Base-by-base conservation (phyloP, 2,797 vertebrate species). In the Eulemur rubriventer region DNA sequence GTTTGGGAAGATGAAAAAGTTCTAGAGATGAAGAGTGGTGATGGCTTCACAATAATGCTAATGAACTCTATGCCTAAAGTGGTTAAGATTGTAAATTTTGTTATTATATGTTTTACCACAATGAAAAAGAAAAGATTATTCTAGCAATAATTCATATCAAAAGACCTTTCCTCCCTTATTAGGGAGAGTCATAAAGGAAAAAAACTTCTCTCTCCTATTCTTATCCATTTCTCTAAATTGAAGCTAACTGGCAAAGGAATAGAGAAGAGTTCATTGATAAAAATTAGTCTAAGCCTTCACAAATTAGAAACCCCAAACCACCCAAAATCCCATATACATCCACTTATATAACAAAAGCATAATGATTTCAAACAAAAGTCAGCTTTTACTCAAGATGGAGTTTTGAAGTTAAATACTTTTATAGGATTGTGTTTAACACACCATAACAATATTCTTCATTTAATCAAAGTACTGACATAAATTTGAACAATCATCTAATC, bases 401-500 rank as follows among this genome's bases (percentile, higher is more conserved):
- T 86, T 96, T 9, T 59, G 6, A 6, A 63, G 35, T 79, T 92
- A 67, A 76, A 7, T 50, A 67, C 79, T 26, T 78, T 38, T 83
- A 50, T 3, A 92, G 38, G n/a, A 67, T 38, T 84, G 55, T 73
- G 8, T 76, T 88, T 82, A 94, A 79, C 26, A 86, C 22, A 55
- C 12, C 69, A 43, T 30, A 63, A 86, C 20, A 75, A 48, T 33
- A 92, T 85, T 96, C 95, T 94, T 95, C 69, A 81, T 69, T 94
- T 81, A 69, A 92, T 67, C 65, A 80, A 75, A 96, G 52, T 67
- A 87, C 9, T 90, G 57, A 61, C 41, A 91, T 38, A 72, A 94
- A 85, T 85, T 94, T 85, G 69, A 96, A 85, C 61, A 61, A 69
- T 65, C 67, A 89, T 65, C 50, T 94, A 85, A 95, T 65, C 73